Percentiles rank a stretch among this genome's conserved stretches.
phyloP scores from a whole-genome alignment of 2,888 invertebrate species.

The Chelonus formosanus region DNA sequence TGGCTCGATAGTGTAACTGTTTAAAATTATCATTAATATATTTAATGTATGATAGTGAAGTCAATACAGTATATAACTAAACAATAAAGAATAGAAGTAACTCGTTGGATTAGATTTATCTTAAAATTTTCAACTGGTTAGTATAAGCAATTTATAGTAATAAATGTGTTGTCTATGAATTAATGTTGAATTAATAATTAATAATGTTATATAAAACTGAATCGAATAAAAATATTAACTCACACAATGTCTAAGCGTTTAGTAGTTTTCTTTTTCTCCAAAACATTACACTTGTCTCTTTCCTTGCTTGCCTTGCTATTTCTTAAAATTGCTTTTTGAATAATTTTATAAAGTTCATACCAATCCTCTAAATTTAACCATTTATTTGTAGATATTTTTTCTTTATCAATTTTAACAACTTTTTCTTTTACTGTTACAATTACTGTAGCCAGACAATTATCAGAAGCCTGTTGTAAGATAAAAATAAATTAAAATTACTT shows the following conservation, averaged over 20 bases:
- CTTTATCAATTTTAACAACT: constrained; percentile 49
- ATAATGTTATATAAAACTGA: not conserved
- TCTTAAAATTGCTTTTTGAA: constrained; percentile 49
- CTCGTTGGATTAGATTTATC: no score
- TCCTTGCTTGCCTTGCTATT: constrained; percentile 39
- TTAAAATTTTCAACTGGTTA: no score
- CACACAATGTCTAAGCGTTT: constrained; percentile 52
- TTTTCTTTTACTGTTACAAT: constrained; percentile 54
- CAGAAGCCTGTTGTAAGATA: constrained; percentile 45
- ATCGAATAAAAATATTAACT: constrained; percentile 31
- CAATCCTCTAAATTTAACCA: constrained; percentile 55
- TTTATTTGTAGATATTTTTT: constrained; percentile 51
- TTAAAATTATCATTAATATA: constrained; percentile 16
- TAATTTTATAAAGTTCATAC: constrained; percentile 50
- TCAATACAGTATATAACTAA: not conserved
- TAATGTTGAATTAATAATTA: no score
- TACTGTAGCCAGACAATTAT: constrained; percentile 51
- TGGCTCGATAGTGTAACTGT: constrained; percentile 51
- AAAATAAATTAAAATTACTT: not conserved
- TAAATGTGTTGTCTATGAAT: no score
- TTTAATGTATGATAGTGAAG: not conserved
- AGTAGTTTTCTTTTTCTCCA: constrained; percentile 48
- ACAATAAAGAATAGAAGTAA: not conserved
- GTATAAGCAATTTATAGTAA: no score
- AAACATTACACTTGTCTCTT: constrained; percentile 21